Conservation (phyloP, 1,140 invertebrate species). For the Neotoxoptera formosana region DNA sequence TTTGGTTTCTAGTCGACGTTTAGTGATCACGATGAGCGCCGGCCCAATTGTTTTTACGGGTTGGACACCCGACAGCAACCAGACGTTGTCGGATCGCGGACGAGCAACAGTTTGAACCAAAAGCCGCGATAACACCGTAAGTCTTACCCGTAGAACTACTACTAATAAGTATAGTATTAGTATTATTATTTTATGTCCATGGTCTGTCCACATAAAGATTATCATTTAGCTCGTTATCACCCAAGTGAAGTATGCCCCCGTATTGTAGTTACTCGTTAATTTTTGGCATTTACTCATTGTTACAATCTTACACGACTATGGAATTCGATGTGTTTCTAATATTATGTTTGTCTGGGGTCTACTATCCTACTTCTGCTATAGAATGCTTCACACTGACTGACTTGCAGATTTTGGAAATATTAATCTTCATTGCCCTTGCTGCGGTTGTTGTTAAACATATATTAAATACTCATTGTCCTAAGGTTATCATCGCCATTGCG, state of each 20-base stretch:
- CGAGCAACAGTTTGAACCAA: slow-evolving; percentile 21
- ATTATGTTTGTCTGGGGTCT: background rate
- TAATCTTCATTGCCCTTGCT: background rate
- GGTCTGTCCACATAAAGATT: background rate
- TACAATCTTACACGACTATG: background rate
- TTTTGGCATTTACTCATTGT: background rate
- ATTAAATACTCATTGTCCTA: background rate
- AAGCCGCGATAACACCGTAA: background rate
- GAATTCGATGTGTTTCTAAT: background rate
- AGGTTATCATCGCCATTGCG: background rate
- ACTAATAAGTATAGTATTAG: background rate
- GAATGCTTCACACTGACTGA: background rate
- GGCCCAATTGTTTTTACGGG: background rate
- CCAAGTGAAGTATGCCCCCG: too few relatives aligned
- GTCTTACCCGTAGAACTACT: background rate
- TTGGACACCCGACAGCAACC: background rate
- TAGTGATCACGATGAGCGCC: background rate
- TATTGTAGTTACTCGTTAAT: too few relatives aligned
- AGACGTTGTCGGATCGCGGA: background rate
- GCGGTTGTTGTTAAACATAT: background rate
- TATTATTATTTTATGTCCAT: too few relatives aligned
- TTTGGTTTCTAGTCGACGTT: background rate
- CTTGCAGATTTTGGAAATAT: background rate
- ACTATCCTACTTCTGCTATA: background rate
- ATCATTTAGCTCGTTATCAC: too few relatives aligned